Conservation (phyloP, 1,140 invertebrate species). For the Coelopa frigida region DNA sequence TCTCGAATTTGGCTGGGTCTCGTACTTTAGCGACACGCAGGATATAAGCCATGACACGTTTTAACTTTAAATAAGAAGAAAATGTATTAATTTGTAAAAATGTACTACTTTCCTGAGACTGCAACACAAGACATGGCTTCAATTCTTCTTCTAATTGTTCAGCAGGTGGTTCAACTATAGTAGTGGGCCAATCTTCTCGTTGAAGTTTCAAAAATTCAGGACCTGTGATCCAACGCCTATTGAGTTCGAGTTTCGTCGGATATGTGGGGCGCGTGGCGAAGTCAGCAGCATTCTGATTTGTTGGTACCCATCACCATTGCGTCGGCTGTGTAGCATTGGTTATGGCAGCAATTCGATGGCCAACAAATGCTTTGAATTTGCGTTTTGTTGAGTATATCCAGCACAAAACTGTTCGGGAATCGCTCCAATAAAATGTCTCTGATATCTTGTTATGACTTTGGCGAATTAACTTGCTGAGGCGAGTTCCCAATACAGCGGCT, state of each 20-base stretch:
- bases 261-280: slow-evolving; percentile 12
- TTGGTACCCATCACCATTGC: slow-evolving; percentile 25
- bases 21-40: slow-evolving; percentile 4
- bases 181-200: slow-evolving; percentile 10
- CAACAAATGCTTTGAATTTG: slow-evolving; percentile 39
- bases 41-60: not conserved
- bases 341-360: slow-evolving; percentile 43
- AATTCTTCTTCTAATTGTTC: not conserved
- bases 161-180: not conserved
- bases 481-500: slow-evolving; percentile 22
- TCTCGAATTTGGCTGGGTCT: too few species aligned
- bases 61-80: slow-evolving; percentile 1
- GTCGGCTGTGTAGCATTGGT: slow-evolving; percentile 13
- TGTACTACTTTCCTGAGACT: not conserved
- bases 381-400: slow-evolving; percentile 27
- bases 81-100: not conserved
- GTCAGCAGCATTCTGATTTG: slow-evolving; percentile 29
- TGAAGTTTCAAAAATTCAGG: slow-evolving; percentile 15
- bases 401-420: slow-evolving; percentile 30
- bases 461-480: slow-evolving; percentile 8
- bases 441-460: slow-evolving; percentile 4
- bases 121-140: not conserved
- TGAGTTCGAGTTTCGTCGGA: not conserved
- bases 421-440: slow-evolving; percentile 28
- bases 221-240: slow-evolving; percentile 15